phyloP scores from a whole-genome alignment of 2,113 vertebrate species.

The Astatoreochromis straeleni region DNA sequence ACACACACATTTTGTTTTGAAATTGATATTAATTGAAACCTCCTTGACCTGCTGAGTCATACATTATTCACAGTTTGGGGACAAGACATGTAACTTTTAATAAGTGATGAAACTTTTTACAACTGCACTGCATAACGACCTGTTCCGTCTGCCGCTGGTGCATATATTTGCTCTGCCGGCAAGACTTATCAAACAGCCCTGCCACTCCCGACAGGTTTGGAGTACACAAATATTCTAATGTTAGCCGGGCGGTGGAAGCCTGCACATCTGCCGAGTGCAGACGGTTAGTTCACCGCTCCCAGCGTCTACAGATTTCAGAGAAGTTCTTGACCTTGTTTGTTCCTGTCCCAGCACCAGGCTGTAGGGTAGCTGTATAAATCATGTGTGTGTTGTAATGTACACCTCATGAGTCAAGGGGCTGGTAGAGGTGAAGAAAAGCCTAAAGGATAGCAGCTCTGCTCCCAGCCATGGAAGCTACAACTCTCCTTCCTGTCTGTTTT shows the following conservation, averaged over 20 bases:
- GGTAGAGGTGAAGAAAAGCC: conserved; percentile 30
- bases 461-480: neutral
- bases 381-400: neutral
- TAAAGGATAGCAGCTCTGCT: conserved; percentile 10
- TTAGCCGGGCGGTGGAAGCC: neutral
- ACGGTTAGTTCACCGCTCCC: neutral
- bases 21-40: conserved; percentile 2
- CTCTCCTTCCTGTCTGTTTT: neutral
- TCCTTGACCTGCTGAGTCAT: conserved; percentile 7
- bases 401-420: conserved; percentile 8
- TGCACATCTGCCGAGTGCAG: neutral
- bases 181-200: neutral
- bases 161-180: neutral
- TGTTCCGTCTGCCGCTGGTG: neutral
- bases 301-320: neutral
- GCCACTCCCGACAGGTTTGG: neutral
- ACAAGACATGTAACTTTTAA: neutral
- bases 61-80: neutral
- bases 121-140: neutral
- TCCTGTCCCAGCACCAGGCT: neutral
- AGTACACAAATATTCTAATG: neutral
- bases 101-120: neutral
- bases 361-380: neutral
- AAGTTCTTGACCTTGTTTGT: conserved; percentile 41
- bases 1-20: neutral